Base-by-base conservation (phyloP, 2,797 vertebrate genomes). In the Macrochelys suwanniensis region DNA sequence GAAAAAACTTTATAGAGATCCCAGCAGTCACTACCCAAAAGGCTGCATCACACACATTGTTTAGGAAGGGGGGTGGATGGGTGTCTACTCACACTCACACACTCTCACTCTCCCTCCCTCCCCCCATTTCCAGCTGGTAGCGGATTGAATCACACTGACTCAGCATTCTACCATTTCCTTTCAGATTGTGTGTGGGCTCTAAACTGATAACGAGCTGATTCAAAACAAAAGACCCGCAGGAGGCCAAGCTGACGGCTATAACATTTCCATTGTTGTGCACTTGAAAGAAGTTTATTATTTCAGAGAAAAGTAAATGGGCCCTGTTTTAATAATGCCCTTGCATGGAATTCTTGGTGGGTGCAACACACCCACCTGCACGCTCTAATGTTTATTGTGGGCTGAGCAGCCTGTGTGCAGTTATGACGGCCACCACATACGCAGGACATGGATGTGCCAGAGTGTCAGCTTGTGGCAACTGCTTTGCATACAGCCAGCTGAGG, bases 191-290 rank as follows among this genome's bases (percentile, higher is more conserved):
- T 7, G 42, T 3, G 81, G 28, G 80, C 33, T 56, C 25, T n/a
- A 59, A 68, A 78, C 45, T 37, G 42, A 78, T 31, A 89, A 74
- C 28, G 71, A 92, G 56, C 59, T 42, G 51, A 51, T 25, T 80
- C n/a, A 42, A 84, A 94, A 90, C 88, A 89, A 85, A 88, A 89
- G 95, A 47, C 37, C 77, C 53, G 56, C 68, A 68, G 88, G 90
- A 95, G 80, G 92, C 51, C 82, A 6, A 33, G 42, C 50, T 1
- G 7, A 12, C 77, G 50, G 65, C 74, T 56, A n/a, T 87, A 85
- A 82, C 77, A 59, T 53, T 85, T 59, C 92, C 51, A 78, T 65
- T 31, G 11, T 31, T 37, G 11, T 49, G 82, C 37, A 15, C 80
- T 78, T n/a, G 31, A 90, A 53, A 12, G 61, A 80, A 84, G 84